These are phyloP conservation scores for Dermochelys coriacea DNA, from an alignment of 2,797 vertebrate genomes.

Conservation along the genomic window DNA sequence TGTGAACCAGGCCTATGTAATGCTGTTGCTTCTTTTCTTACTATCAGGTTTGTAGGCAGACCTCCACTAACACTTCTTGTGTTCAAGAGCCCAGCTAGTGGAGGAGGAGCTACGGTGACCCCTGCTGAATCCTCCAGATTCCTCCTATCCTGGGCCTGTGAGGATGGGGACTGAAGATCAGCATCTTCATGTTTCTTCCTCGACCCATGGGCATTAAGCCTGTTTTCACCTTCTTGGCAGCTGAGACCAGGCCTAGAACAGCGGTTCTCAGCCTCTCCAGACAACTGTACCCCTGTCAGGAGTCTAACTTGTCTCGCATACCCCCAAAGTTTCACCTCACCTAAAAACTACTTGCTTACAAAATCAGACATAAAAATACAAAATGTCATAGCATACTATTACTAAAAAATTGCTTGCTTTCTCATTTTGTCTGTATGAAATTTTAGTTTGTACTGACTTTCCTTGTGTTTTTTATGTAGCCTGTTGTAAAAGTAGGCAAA, in stretches of 20 bases:
- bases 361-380: too few relatives aligned
- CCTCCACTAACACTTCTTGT: background rate
- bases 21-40: background rate
- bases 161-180: background rate
- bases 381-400: too few relatives aligned
- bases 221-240: accelerated
- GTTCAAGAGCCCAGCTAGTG: background rate
- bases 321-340: too few relatives aligned
- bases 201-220: background rate
- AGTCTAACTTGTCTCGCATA: too few relatives aligned
- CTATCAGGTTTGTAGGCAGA: background rate
- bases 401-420: too few relatives aligned
- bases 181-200: background rate
- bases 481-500: too few relatives aligned
- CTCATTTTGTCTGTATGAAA: too few relatives aligned
- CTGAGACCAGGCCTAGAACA: background rate
- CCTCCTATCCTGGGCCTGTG: background rate
- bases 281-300: too few relatives aligned
- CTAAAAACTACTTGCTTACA: too few relatives aligned
- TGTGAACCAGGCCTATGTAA: background rate
- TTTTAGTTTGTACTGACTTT: too few relatives aligned
- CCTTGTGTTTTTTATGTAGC: too few relatives aligned
- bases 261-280: too few relatives aligned
- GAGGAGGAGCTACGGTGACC: background rate
- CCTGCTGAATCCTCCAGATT: background rate